Conservation (phyloP, 2,797 vertebrate genomes). For the Picus viridis region DNA sequence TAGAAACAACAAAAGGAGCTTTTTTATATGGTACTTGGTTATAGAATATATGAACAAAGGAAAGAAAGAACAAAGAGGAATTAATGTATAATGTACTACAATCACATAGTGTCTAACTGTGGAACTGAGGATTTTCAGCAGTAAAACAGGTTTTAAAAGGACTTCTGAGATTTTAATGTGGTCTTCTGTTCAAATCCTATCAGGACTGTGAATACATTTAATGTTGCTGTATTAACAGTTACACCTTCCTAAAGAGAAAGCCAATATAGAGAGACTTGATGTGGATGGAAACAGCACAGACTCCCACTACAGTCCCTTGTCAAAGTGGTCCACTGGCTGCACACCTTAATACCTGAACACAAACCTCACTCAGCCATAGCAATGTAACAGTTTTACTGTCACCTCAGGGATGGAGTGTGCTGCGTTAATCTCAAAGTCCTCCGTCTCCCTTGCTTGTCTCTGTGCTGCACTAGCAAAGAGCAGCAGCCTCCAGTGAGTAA, state of each 20-base stretch:
- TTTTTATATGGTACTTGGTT: background rate
- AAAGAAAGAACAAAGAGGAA: constrained; percentile 31
- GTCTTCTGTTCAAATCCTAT: background rate
- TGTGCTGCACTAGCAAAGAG: background rate
- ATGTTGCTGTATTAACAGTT: background rate
- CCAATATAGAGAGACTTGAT: background rate
- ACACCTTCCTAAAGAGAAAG: background rate
- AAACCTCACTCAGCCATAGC: background rate
- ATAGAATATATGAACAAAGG: background rate
- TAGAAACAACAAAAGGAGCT: background rate
- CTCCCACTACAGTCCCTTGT: background rate
- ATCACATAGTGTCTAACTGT: background rate
- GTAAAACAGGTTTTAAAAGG: constrained; percentile 24
- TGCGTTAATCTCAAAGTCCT: background rate
- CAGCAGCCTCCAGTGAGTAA: background rate
- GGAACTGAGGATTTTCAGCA: background rate
- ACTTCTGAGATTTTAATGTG: background rate
- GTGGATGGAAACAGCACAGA: background rate
- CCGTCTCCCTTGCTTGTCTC: background rate
- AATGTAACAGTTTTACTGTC: background rate
- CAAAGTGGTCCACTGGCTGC: background rate
- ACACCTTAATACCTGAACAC: background rate
- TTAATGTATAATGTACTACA: background rate
- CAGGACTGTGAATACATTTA: background rate
- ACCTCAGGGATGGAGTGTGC: background rate